Evolutionary conservation across 2,113 vertebrate genomes (phyloP).

Genomic region (Indicator maculatus): DNA sequence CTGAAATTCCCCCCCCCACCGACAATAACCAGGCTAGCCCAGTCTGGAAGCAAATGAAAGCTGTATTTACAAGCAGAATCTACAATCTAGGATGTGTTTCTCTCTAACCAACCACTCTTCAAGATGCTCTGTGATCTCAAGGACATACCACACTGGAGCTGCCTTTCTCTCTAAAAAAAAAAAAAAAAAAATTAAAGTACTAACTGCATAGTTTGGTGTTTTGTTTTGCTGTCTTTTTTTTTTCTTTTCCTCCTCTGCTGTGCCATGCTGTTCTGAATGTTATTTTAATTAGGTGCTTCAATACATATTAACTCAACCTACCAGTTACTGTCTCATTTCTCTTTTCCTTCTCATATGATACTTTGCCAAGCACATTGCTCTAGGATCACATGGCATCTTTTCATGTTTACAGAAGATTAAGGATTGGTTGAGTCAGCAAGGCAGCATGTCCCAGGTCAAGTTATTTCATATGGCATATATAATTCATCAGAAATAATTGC

Average conservation of each 20-base stretch:
- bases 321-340: not conserved
- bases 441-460: not conserved
- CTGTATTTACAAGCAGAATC: no score
- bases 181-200: constrained; percentile 26
- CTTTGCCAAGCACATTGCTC: not conserved
- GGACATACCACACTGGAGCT: not conserved
- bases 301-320: not conserved
- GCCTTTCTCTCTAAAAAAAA: not conserved
- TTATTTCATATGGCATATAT: not conserved
- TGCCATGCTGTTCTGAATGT: not conserved
- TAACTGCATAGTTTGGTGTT: constrained; percentile 22
- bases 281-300: constrained; percentile 21
- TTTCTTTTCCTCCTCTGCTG: not conserved
- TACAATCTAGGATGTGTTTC: no score
- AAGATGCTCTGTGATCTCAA: not conserved
- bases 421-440: not conserved
- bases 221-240: not conserved
- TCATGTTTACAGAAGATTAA: not conserved
- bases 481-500: not conserved
- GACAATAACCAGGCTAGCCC: no score
- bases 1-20: no score
- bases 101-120: constrained; percentile 72
- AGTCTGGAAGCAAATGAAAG: no score
- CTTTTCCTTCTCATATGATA: not conserved
- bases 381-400: not conserved